Base-by-base conservation (phyloP, 2,888 invertebrate species). In the Elysia crispata region DNA sequence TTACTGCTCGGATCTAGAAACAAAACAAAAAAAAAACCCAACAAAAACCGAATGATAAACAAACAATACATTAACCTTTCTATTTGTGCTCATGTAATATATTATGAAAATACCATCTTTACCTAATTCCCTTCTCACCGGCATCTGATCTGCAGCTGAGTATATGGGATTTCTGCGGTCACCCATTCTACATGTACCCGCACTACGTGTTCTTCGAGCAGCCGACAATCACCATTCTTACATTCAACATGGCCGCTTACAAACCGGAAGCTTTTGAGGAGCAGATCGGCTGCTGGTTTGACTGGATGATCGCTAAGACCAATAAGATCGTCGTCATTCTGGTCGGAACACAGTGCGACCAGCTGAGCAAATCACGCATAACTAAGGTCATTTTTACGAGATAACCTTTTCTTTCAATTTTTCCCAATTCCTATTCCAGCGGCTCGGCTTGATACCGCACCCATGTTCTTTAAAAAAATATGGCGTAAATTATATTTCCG, bases 121-220 rank as follows among this genome's bases (percentile, higher is more conserved):
- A n/a, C n/a, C n/a, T n/a, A n/a, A 23, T 8, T 25, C 30, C 13
- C 31, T 25, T n/a, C 67, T 28, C 25, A 13, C 30, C 6, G 18
- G 3, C 30, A n/a, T 25, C 8, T 75, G 60, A 49, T 50, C 28
- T 25, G 20, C 76, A 88, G 60, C 79, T 91, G 75, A 86, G 87
- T 69, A 82, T 91, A 23, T 91, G 90, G 90, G 91, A 91, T 75
- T 90, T 90, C 70, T 90, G 91, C 78, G 91, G 92, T 0, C 85
- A 89, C 60, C 85, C 86, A 1, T 87, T 86, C 77, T 91, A 91
- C 83, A 82, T 87, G 66, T 89, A 86, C 78, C 88, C 89, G 0
- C 88, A 90, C 78, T 87, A 88, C 66, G 73, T 87, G 75, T 91
- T 91, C 83, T 86, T 89, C n/a, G 89, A 91, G 75, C 87, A 89